Evolutionary conservation across 35 echinoderm and acorn worm species (phyloP).

Genomic region (Apostichopus parvimensis): DNA sequence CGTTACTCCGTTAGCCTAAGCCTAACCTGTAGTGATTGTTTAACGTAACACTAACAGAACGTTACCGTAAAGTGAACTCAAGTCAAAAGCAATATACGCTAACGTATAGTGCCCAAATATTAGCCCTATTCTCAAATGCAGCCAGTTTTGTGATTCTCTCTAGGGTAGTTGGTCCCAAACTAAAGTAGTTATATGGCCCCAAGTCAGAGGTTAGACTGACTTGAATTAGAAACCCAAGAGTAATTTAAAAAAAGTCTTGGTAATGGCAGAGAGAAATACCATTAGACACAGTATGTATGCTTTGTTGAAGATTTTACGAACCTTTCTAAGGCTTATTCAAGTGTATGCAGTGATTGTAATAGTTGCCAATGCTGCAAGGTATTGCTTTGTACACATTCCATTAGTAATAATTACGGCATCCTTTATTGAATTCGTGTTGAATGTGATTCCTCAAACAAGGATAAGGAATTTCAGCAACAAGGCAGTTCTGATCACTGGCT

Average conservation of each 20-base stretch:
- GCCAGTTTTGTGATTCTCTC: too few relatives aligned
- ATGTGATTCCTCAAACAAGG: conserved; percentile 4
- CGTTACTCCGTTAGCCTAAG: too few relatives aligned
- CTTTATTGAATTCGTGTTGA: background rate
- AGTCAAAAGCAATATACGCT: too few relatives aligned
- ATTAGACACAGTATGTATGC: background rate
- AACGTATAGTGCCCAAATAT: too few relatives aligned
- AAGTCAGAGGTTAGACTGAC: background rate
- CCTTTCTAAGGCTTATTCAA: background rate
- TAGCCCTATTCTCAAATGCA: too few relatives aligned
- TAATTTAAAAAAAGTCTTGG: too few relatives aligned
- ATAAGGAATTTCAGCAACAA: conserved; percentile 5
- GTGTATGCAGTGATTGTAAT: background rate
- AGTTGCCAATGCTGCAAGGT: background rate
- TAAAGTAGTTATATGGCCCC: background rate
- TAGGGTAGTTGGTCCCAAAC: background rate
- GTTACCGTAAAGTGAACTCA: too few relatives aligned
- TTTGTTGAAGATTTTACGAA: background rate
- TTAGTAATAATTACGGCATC: background rate
- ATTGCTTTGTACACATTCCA: background rate
- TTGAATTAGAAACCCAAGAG: too few relatives aligned
- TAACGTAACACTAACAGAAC: too few relatives aligned
- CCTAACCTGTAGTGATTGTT: too few relatives aligned
- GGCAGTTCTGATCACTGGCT: conserved; percentile 74
- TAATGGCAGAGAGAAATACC: too few relatives aligned